Evolutionary conservation across 2,113 vertebrate species (phyloP).

Genomic region (Aspiorhynchus laticeps): DNA sequence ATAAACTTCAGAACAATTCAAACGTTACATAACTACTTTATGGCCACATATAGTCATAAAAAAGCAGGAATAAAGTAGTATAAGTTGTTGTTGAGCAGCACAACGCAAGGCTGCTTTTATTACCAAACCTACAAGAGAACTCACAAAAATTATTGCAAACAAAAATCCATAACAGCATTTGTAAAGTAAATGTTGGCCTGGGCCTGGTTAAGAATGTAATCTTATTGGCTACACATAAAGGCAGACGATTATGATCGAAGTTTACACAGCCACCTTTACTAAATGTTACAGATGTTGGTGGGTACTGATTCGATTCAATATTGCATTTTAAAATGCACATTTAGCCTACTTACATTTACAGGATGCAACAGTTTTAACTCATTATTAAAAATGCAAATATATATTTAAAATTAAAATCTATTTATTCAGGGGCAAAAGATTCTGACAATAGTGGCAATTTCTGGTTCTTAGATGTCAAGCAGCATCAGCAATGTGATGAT

Average conservation of each 20-base stretch:
- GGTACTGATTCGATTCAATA: not conserved
- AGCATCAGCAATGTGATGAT: not conserved
- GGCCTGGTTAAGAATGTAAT: not conserved
- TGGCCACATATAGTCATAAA: conserved; percentile 62
- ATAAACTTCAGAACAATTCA: not conserved
- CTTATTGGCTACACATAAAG: not conserved
- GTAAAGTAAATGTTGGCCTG: not conserved
- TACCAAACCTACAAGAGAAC: not conserved
- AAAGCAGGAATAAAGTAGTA: conserved; percentile 51
- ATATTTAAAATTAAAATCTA: not conserved
- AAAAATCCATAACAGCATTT: conserved; percentile 14
- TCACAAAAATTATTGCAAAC: not conserved
- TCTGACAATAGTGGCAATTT: not conserved
- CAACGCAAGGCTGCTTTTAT: not conserved
- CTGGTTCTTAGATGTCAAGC: not conserved
- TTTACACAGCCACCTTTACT: conserved; percentile 26
- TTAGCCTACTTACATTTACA: not conserved
- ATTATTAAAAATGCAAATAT: not conserved
- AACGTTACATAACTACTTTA: conserved; percentile 58
- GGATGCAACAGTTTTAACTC: not conserved
- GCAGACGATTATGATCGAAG: not conserved
- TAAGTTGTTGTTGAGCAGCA: not conserved
- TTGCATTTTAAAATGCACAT: not conserved
- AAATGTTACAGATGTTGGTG: not conserved
- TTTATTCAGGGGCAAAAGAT: not conserved